These are phyloP conservation scores for Triplophysa yarkandensis DNA, from an alignment of 2,797 vertebrate genomes.

Conservation along the genomic window DNA sequence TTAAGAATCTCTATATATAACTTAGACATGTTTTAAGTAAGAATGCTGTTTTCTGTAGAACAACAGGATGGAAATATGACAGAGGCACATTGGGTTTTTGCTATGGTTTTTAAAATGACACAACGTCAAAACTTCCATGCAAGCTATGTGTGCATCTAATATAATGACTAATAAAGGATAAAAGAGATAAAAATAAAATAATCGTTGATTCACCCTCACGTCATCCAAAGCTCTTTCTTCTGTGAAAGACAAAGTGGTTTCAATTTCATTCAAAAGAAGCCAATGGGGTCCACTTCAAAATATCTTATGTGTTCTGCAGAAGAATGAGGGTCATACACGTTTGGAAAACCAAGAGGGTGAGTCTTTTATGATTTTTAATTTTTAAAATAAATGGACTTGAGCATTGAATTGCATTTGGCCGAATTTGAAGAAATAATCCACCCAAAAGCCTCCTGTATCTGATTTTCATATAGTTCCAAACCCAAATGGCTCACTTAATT, in stretches of 20 bases:
- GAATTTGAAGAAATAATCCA: background rate
- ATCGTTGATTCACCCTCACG: no score
- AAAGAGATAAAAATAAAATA: background rate
- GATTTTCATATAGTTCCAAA: background rate
- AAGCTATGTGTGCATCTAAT: constrained; percentile 12
- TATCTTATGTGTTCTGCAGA: no score
- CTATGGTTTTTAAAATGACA: constrained; percentile 34
- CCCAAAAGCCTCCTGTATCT: background rate
- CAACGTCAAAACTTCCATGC: constrained; percentile 12
- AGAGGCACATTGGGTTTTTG: constrained; percentile 41
- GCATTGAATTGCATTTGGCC: constrained; percentile 40
- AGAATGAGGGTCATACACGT: no score
- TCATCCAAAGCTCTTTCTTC: no score
- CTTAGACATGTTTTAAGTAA: background rate
- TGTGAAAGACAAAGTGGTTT: no score
- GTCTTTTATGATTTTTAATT: background rate
- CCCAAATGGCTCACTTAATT: background rate
- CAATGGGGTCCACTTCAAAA: no score
- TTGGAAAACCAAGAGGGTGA: no score
- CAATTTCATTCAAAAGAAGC: no score
- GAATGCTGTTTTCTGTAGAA: background rate
- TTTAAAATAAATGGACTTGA: background rate
- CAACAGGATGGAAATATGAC: constrained; percentile 11
- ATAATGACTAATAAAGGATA: background rate
- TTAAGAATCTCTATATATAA: background rate